Conservation (phyloP, 1,140 invertebrate species). For the Drosophila tsacasi region DNA sequence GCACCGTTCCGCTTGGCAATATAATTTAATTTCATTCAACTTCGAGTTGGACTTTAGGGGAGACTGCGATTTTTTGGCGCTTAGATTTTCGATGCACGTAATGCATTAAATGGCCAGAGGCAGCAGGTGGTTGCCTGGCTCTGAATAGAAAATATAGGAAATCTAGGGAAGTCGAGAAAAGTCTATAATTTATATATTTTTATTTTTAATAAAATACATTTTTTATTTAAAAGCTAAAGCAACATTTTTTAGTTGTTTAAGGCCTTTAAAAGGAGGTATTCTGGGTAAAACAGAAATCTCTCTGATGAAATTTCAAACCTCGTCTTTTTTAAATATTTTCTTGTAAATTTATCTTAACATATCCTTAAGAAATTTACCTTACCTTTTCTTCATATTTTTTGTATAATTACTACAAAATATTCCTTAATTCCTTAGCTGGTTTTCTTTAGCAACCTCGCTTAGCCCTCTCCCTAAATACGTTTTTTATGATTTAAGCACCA, state of each 20-base stretch:
- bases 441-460: neutral
- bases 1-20: conserved; percentile 23
- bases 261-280: neutral
- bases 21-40: conserved; percentile 14
- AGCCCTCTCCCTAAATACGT: neutral
- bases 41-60: neutral
- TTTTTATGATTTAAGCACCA: neutral
- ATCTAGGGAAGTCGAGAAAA: neutral
- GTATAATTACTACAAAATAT: too few species aligned
- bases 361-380: neutral
- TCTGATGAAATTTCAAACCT: too few species aligned
- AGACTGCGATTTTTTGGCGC: conserved; percentile 9
- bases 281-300: too few species aligned
- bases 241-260: too few species aligned
- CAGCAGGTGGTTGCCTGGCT: conserved; percentile 6
- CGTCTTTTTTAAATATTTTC: too few species aligned
- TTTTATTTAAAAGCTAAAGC: neutral
- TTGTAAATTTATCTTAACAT: neutral
- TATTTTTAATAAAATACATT: too few species aligned
- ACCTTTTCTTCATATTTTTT: too few species aligned
- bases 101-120: conserved; percentile 14
- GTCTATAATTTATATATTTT: neutral
- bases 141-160: neutral
- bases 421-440: too few species aligned
- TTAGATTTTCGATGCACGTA: conserved; percentile 19